Percentiles rank a stretch among this genome's conserved stretches.
These are phyloP conservation scores for Psilopogon haemacephalus DNA, from an alignment of 2,113 vertebrate genomes.

Conservation along the genomic window DNA sequence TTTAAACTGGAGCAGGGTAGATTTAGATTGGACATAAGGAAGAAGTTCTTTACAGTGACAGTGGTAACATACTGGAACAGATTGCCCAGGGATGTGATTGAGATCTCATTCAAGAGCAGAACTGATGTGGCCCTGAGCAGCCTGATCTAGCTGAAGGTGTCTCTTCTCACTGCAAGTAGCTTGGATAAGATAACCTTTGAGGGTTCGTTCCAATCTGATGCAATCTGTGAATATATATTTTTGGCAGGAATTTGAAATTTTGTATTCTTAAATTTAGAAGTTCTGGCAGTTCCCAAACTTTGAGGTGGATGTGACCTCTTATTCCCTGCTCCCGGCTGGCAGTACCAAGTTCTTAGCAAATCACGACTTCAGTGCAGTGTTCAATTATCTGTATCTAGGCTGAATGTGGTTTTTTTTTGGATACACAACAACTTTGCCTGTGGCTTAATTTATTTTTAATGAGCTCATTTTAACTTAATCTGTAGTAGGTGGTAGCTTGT, in stretches of 20 bases:
- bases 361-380: not conserved
- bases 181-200: too few relatives aligned
- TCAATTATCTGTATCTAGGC: not conserved
- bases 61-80: too few relatives aligned
- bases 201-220: too few relatives aligned
- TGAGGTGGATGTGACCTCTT: not conserved
- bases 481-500: not conserved
- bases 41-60: too few relatives aligned
- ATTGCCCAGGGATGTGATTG: too few relatives aligned
- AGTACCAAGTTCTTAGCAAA: not conserved
- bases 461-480: not conserved
- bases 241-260: not conserved
- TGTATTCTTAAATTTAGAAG: not conserved
- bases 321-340: not conserved
- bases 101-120: too few relatives aligned
- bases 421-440: not conserved
- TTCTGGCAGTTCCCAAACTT: not conserved
- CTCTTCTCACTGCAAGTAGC: too few relatives aligned
- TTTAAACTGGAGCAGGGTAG: too few relatives aligned
- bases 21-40: too few relatives aligned
- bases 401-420: not conserved
- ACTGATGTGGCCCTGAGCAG: too few relatives aligned
- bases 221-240: not conserved
- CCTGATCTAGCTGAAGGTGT: too few relatives aligned
- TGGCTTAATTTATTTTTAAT: not conserved